phyloP scores from a whole-genome alignment of 2,113 vertebrate species.

The Camelus dromedarius region DNA sequence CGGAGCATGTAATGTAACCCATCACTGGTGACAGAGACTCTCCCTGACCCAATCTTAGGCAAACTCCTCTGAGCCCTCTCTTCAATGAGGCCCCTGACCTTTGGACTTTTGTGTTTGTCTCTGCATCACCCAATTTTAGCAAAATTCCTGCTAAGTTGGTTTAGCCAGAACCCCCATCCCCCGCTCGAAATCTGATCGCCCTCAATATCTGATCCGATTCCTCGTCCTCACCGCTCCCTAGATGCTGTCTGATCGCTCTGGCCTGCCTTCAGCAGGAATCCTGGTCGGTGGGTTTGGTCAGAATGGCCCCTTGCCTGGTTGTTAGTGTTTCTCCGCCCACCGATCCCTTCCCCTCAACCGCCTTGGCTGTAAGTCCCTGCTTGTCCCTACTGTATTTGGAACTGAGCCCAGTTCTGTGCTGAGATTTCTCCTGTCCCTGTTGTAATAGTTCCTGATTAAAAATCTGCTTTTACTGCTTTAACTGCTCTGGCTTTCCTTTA shows the following conservation, averaged over 20 bases:
- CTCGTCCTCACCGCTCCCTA: neutral
- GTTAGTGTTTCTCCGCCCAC: neutral
- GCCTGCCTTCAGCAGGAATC: neutral
- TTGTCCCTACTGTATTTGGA: neutral
- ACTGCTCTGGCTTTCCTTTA: neutral
- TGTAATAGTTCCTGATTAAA: neutral
- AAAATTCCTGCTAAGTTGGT: neutral
- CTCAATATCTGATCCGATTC: fast-evolving
- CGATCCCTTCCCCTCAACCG: neutral
- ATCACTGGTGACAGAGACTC: neutral
- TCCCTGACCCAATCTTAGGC: neutral
- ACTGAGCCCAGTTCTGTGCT: neutral
- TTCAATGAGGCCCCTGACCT: neutral
- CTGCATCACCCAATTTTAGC: neutral
- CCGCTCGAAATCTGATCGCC: neutral
- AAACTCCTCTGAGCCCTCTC: neutral
- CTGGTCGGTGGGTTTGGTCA: neutral
- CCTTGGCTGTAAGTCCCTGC: neutral
- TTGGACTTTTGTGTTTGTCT: neutral
- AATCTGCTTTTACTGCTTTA: neutral
- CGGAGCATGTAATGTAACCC: neutral
- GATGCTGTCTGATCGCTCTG: neutral
- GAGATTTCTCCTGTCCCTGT: neutral
- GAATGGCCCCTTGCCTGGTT: fast-evolving
- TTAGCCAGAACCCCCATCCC: neutral